Base-by-base conservation (phyloP, 2,113 vertebrate species). In the Anser cygnoides region DNA sequence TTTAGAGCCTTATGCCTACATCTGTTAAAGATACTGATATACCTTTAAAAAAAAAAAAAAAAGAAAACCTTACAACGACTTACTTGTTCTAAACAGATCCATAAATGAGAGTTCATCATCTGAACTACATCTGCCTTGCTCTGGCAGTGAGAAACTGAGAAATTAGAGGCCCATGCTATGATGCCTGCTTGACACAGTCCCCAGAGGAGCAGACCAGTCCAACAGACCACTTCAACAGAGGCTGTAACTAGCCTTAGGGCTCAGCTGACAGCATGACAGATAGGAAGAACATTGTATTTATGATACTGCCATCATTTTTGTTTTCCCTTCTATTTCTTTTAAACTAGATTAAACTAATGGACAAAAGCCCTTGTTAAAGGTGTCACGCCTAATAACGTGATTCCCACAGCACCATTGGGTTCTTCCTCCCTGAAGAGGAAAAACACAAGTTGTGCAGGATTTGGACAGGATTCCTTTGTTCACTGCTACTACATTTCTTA, bases 281-380 rank as follows among this genome's bases (percentile, higher is more conserved):
- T 5, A 19, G 1, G 46, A 85, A 88, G 21, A 70, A 35, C 4
- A 8, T 0, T 3, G 11, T 35, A 11, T 68, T 76, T 77, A 59
- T 4, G 3, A 67, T 37, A 62, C 2, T 29, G 46, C 15, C 8
- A 3, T 16, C 12, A 22, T 46, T 70, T 41, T 52, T 57, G 12
- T 29, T 62, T 78, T 49, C 19, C 63, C 18, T 78, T 72, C 70
- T 61, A 31, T 73, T 76, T 50, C 62, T 73, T 54, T 62, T 66
- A 66, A 93, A 77, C 81, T 2, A 58, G 55, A 85, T 93, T 94
- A 91, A 87, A 79, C 33, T 61, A 81, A 84, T 28, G 49, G 58
- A 62, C 20, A 75, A 66, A 87, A 57, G 52, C 54, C 33, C 54
- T 82, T 26, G 28, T 71, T 89, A 52, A 6, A 91, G 55, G 50